Base-by-base conservation (phyloP, 2,797 vertebrate genomes). In the Orestias chungarensis region DNA sequence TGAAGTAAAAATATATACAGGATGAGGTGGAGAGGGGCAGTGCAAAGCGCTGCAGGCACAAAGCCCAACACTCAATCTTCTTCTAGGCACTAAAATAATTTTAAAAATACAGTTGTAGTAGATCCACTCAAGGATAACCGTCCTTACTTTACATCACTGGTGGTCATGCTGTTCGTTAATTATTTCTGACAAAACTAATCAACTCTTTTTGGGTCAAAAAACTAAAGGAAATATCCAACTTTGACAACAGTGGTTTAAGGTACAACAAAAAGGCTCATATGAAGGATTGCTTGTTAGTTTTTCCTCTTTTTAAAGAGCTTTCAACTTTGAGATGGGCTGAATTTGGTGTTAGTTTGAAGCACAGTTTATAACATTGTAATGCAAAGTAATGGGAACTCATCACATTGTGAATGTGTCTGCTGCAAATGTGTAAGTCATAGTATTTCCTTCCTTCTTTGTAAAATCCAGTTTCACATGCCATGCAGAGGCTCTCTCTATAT, bases 381-480 rank as follows among this genome's bases (percentile, higher is more conserved):
- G 2, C n/a, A 31, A 40, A 74, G 76, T 67, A 47, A 66, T 29
- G 44, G 40, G 66, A 72, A 66, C 59, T 15, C 25, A 20, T 43
- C 27, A 25, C 0, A 3, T 44, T 52, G 70, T 47, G 33, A 54
- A 43, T 43, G 40, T 57, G 33, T 27, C 20, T 14, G 57, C 52
- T 68, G 3, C 9, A 10, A 64, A 50, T 74, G 44, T 50, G 47
- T 9, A 70, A 64, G 71, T 68, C n/a, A 62, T 25, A 2, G 55
- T 23, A 15, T 65, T 79, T 65, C 70, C 61, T 79, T 65, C 70
- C 61, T 80, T 70, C 64, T 66, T 76, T 77, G 55, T 81, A 68
- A 66, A 84, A 81, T 17, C 20, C 29, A 75, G 75, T 72, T 83
- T 81, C 80, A 70, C 72, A 78, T 12, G 25, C 61, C n/a, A n/a